Conservation (phyloP, 2,797 vertebrate species). For the Sebastes iracundus region DNA sequence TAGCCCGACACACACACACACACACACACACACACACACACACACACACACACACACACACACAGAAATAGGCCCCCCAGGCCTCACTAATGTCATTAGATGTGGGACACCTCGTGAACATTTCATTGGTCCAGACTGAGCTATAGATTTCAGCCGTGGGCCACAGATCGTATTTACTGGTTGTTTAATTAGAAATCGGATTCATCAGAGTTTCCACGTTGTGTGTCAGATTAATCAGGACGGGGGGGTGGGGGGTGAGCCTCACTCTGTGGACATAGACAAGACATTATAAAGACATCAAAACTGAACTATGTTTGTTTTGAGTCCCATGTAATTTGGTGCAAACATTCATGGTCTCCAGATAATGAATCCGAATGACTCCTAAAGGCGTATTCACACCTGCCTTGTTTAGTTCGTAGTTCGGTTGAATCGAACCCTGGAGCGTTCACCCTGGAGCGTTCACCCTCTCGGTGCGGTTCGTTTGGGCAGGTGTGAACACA, state of each 20-base stretch:
- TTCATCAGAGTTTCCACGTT: slow-evolving; percentile 33
- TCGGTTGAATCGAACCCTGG: no score
- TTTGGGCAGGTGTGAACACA: no score
- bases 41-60: not conserved
- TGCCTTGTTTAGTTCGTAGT: no score
- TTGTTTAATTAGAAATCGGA: slow-evolving; percentile 62
- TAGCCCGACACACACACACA: not conserved
- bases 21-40: not conserved
- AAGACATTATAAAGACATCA: not conserved
- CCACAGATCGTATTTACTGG: slow-evolving; percentile 36
- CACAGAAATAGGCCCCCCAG: not conserved
- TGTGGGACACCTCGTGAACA: not conserved
- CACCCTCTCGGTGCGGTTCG: no score
- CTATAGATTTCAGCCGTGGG: slow-evolving; percentile 55
- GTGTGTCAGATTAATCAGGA: slow-evolving; percentile 20
- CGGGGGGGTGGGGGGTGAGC: not conserved
- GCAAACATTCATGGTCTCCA: no score
- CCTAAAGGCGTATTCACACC: no score
- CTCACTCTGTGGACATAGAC: not conserved
- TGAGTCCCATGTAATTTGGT: no score
- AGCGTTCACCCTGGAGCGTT: no score
- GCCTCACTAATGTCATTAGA: slow-evolving; percentile 25
- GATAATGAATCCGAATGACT: no score
- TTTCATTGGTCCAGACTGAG: slow-evolving; percentile 23
- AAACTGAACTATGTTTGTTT: not conserved